phyloP scores from a whole-genome alignment of 92 coral and sea anemone species.

The Parazoanthus atlanticus region DNA sequence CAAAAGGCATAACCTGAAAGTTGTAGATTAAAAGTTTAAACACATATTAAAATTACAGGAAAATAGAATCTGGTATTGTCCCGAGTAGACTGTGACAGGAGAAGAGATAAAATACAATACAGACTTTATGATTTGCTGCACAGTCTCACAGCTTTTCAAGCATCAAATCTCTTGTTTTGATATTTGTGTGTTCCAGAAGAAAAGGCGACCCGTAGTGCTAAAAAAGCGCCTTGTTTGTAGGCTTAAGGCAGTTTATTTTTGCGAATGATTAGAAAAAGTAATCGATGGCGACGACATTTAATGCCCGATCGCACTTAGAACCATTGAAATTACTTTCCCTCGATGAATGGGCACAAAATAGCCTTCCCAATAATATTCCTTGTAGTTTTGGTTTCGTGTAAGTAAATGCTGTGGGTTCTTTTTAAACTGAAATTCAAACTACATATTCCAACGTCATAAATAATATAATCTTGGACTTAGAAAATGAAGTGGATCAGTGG shows the following conservation, averaged over 20 bases:
- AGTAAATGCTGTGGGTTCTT: background rate
- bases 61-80: background rate
- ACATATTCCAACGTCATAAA: background rate
- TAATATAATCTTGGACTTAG: background rate
- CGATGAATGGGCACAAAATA: background rate
- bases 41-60: background rate
- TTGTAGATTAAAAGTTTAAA: background rate
- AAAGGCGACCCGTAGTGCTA: conserved; percentile 19
- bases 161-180: conserved; percentile 12
- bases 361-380: background rate
- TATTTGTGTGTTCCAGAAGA: conserved; percentile 19
- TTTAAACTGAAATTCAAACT: background rate
- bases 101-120: background rate
- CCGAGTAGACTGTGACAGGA: background rate
- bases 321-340: background rate
- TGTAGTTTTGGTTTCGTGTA: background rate
- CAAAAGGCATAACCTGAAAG: background rate
- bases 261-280: background rate
- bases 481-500: background rate
- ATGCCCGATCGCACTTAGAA: background rate
- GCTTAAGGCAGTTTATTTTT: background rate
- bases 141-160: background rate
- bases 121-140: background rate
- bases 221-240: background rate
- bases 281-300: background rate